Evolutionary conservation across 1,140 invertebrate genomes (phyloP), one percentile per base, ranked within the genome.

Genomic region (Cryptotermes secundus): DNA sequence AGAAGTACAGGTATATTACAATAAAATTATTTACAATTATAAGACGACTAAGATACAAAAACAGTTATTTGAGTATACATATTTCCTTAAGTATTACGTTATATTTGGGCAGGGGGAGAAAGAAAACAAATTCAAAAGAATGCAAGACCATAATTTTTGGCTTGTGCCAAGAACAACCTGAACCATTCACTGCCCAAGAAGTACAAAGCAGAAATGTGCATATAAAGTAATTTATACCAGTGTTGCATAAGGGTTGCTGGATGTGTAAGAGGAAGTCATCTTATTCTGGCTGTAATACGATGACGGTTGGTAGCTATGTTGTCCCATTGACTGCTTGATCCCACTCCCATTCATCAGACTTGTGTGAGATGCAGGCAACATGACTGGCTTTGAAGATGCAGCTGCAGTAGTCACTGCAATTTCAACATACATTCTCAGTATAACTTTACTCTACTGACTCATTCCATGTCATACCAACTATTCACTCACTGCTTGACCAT

Each of bases 341-440:
- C 81, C 38, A 82, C 89, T 89, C 82, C 92, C 92, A 86, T 93
- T 93, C n/a, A 92, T 88, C 81, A 93, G 88, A 26, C 95, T 89
- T 34, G 94, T 94, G 88, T 95, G 94, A 4, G 94, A 93, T 7
- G 94, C 94, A 31, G 95, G 94, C 4, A 93, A 92, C 7, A 93
- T 94, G n/a, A 93, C 92, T 79, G 94, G 94, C 89, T 96, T 95
- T 81, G 81, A 45, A 26, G 24, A n/a, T 9, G 81, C 16, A n/a
- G 81, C 81, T n/a, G 80, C 82, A 22, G 87, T 86, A n/a, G 86
- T 87, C 84, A 86, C 87, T 87, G 59, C 26, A 31, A 31, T 72
- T n/a, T 31, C n/a, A 72, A 72, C 4, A 72, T 0, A 26, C n/a
- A 31, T 10, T 31, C 31, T 72, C n/a, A 72, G 14, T 31, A 72